Percentiles rank a stretch among this genome's conserved stretches.
phyloP scores from a whole-genome alignment of 2,113 vertebrate species.

The Mus pahari region DNA sequence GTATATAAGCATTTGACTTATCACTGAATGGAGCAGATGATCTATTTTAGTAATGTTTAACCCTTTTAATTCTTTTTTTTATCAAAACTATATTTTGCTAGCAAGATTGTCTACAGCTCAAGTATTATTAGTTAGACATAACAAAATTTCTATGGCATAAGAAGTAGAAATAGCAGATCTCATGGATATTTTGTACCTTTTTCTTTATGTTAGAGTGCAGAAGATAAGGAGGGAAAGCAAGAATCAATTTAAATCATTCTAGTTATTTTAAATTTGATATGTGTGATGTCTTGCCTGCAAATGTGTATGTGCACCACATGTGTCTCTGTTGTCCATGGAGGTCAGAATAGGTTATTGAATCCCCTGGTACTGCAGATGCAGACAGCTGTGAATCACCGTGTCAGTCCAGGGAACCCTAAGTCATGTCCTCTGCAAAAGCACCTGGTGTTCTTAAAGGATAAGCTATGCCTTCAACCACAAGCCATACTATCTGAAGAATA shows the following conservation, averaged over 20 bases:
- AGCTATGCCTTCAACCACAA: not conserved
- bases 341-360: not conserved
- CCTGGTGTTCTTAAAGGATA: not conserved
- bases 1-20: not conserved
- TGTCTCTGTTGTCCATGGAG: not conserved
- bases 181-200: not conserved
- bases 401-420: not conserved
- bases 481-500: not conserved
- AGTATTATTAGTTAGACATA: not conserved
- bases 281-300: not conserved
- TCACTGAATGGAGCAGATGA: not conserved
- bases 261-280: not conserved
- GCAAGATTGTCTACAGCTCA: slow-evolving; percentile 1
- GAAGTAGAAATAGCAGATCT: not conserved
- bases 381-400: not conserved
- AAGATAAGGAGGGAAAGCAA: not conserved
- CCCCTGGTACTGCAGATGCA: not conserved
- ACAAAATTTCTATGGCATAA: not conserved
- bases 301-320: not conserved
- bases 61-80: not conserved
- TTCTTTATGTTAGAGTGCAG: not conserved
- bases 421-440: not conserved
- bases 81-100: not conserved
- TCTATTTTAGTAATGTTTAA: not conserved
- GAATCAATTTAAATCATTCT: not conserved